phyloP scores from a whole-genome alignment of 2,888 invertebrate genomes.

The Drosophila mimetica region DNA sequence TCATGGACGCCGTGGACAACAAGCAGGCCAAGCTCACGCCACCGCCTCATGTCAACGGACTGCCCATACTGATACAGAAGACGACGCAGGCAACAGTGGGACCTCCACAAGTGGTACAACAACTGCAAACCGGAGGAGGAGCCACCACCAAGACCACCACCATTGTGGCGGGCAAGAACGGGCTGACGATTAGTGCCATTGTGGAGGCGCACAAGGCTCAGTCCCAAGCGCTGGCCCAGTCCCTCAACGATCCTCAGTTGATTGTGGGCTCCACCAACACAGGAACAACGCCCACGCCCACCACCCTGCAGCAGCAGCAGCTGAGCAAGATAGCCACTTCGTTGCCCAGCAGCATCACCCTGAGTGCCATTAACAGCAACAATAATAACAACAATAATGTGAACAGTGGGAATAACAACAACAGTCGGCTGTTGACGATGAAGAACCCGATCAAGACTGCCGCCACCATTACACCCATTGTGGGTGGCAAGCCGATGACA shows the following conservation, averaged over 20 bases:
- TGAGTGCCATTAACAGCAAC: slow-evolving; percentile 71
- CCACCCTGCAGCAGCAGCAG: slow-evolving; percentile 62
- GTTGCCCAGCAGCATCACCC: slow-evolving; percentile 77
- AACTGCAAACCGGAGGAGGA: slow-evolving; percentile 29
- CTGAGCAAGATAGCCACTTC: slow-evolving; percentile 73
- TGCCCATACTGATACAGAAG: slow-evolving; percentile 63
- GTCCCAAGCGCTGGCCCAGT: slow-evolving; percentile 34
- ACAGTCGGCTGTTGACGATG: slow-evolving; percentile 57
- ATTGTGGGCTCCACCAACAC: slow-evolving; percentile 89
- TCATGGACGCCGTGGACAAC: slow-evolving; percentile 50
- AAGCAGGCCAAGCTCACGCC: slow-evolving; percentile 68
- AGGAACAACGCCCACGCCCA: slow-evolving; percentile 86
- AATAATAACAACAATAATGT: slow-evolving; percentile 46
- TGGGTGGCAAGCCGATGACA: slow-evolving; percentile 81
- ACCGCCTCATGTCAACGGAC: slow-evolving; percentile 62
- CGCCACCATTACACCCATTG: slow-evolving; percentile 84
- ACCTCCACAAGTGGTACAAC: slow-evolving; percentile 34
- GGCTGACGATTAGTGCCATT: slow-evolving; percentile 77
- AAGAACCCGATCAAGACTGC: slow-evolving; percentile 78
- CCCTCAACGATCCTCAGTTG: slow-evolving; percentile 26
- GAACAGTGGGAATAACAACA: slow-evolving; percentile 53
- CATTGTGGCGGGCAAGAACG: slow-evolving; percentile 78
- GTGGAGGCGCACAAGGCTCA: slow-evolving; percentile 62
- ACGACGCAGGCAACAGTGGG: slow-evolving; percentile 29
- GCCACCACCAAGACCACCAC: slow-evolving; percentile 61